These are phyloP conservation scores for Nipponia nippon DNA, from an alignment of 2,113 vertebrate species.

Conservation along the genomic window DNA sequence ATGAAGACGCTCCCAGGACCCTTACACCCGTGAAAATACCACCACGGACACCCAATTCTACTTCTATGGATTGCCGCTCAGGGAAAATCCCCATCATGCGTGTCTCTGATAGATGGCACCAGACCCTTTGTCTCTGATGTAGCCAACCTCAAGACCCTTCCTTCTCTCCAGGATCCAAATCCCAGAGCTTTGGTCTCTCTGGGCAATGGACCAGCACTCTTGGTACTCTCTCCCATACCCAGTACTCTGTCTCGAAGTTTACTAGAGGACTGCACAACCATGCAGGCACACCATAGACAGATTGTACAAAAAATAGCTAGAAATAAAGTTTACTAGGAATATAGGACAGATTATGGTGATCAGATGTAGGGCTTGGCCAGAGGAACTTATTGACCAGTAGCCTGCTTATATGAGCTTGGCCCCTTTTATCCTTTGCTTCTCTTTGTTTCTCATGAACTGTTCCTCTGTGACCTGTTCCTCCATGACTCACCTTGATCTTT, in stretches of 20 bases:
- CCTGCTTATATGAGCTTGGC: not conserved
- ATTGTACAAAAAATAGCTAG: not conserved
- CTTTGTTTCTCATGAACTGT: not conserved
- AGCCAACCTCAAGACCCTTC: not conserved
- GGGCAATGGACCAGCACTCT: too few species aligned
- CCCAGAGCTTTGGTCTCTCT: not conserved
- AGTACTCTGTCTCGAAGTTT: not conserved
- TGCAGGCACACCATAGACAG: not conserved
- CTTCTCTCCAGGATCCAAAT: not conserved
- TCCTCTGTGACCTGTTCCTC: not conserved
- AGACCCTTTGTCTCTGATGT: not conserved
- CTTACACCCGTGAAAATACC: not conserved
- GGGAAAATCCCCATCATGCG: not conserved
- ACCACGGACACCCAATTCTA: fast-evolving
- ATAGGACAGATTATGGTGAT: not conserved
- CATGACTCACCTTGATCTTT: not conserved
- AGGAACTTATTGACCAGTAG: not conserved
- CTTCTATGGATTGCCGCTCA: fast-evolving
- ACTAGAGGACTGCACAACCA: not conserved
- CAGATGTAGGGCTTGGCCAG: not conserved
- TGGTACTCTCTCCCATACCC: not conserved
- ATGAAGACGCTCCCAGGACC: not conserved
- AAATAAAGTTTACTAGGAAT: not conserved
- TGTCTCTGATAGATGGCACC: not conserved
- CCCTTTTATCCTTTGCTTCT: not conserved